Evolutionary conservation across 1,140 invertebrate species (phyloP), one percentile per base, ranked within the genome.

Genomic region (Euura saliciscinereae): DNA sequence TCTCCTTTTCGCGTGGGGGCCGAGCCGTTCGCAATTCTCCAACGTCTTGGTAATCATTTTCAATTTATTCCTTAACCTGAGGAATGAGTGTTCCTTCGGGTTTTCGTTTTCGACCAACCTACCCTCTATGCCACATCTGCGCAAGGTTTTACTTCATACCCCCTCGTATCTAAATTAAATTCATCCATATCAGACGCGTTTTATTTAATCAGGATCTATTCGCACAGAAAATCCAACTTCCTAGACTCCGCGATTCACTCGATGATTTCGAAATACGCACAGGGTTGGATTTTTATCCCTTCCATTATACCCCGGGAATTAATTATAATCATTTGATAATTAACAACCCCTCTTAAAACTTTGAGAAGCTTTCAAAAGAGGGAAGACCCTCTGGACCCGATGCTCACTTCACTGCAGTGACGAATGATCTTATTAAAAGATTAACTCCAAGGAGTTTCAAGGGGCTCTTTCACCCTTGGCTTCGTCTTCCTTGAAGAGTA

Each of bases 141-240:
- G 45, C 51, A 71, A 51, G 44, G 51, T 69, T 71, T 75, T 69
- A 72, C 64, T 70, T 6, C 4, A 8, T 10, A 44, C 71, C 72
- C 68, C 13, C 51, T 11, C 28, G 13, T 59, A 59, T 85, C 78
- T 83, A 84, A 85, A 85, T 85, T 84, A 83, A 85, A 85, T 85
- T 77, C 78, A 79, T 28, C 76, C 79, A 85, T 85, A 84, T 84
- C 84, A 84, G 83, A 84, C 82, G 78, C 82, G 78, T 84, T 85
- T 84, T 84, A 85, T 85, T 85, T 83, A 85, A 85, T 85, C 84
- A 85, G 76, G 76, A 65, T 66, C 73, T 72, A 73, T 8, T 70
- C 66, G 74, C 59, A 75, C 72, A 69, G 71, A 65, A 28, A 28
- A 28, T 28, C 28, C 28, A 28, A 28, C 28, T 28, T 28, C 28